Evolutionary conservation across 1,140 invertebrate species (phyloP), one percentile per base, ranked within the genome.

Genomic region (Polypedilum vanderplanki): DNA sequence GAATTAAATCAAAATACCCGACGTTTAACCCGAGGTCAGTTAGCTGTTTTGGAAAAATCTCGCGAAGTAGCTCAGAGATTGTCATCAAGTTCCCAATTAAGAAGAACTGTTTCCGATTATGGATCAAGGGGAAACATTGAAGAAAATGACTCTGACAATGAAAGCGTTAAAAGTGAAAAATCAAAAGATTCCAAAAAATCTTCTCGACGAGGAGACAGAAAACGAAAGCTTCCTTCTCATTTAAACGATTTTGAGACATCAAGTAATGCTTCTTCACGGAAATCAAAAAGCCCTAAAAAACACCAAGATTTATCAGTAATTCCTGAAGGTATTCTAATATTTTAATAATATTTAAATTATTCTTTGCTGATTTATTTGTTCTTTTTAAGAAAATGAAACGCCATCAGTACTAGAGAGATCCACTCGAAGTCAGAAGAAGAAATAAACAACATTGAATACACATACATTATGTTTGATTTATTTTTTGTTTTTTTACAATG

Each of bases 21-120:
- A n/a, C 76, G 77, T 18, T 64, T 78, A 17, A 78, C 77, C 20
- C 74, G 77, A 22, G 75, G 73, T 4, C 77, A 78, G 70, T 40
- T 76, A 33, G 75, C 75, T 9, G 74, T 77, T 4, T 74, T 78
- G 74, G 77, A 78, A 46, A 78, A 77, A 18, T 76, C 75, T 7
- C 15, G 64, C 0, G 57, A 73, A 17, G 17, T 77, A n/a, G 57
- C 75, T 17, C 67, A 73, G 41, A 57, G 75, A 77, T 18, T 33
- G 40, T 22, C 17, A 70, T 20, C 46, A 12, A 12, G 12, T 57
- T 12, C 46, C 0, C 12, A n/a, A 57, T 10, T 70, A 10, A n/a
- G 65, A 22, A 18, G n/a, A 7, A 70, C 17, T 18, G 18, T 18
- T 20, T 70, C 65, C 4, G 65, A 70, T 20, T 12, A 18, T n/a